Percentiles rank a stretch among this genome's conserved stretches.
phyloP scores from a whole-genome alignment of 2,113 vertebrate species.

The Paraplagusia blochii region DNA sequence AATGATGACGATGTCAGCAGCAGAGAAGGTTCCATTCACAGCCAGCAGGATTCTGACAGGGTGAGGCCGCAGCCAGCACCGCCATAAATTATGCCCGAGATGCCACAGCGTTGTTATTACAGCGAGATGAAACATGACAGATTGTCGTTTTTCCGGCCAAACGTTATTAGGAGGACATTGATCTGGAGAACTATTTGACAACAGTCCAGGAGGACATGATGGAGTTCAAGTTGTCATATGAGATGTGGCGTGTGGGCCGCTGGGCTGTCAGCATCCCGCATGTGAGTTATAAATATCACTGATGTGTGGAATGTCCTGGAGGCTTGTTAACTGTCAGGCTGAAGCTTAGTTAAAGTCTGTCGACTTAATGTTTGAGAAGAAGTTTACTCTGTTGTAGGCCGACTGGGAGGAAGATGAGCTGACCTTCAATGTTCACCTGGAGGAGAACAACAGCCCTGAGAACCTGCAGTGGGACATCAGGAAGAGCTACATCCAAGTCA shows the following conservation, averaged over 20 bases:
- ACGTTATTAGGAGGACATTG: slow-evolving; percentile 61
- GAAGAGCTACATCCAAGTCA: slow-evolving; percentile 67
- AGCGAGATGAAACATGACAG: slow-evolving; percentile 13
- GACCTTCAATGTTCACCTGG: slow-evolving; percentile 71
- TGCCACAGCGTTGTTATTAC: background rate
- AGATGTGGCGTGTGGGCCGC: slow-evolving; percentile 75
- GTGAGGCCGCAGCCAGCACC: slow-evolving; percentile 42
- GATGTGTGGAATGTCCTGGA: slow-evolving; percentile 27
- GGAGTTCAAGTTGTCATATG: slow-evolving; percentile 75
- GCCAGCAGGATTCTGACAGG: slow-evolving; percentile 51
- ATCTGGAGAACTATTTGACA: slow-evolving; percentile 56
- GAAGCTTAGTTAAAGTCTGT: slow-evolving; percentile 33
- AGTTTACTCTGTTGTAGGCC: slow-evolving; percentile 47
- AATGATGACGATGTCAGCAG: slow-evolving; percentile 34
- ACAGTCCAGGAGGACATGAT: slow-evolving; percentile 71
- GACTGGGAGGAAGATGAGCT: slow-evolving; percentile 57
- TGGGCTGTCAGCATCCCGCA: slow-evolving; percentile 72
- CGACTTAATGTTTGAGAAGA: slow-evolving; percentile 30
- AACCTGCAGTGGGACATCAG: slow-evolving; percentile 75
- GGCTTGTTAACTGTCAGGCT: slow-evolving; percentile 28
- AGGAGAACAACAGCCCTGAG: slow-evolving; percentile 69
- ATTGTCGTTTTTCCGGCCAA: slow-evolving; percentile 24
- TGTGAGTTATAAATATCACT: slow-evolving; percentile 64
- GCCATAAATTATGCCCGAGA: background rate
- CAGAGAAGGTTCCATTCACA: slow-evolving; percentile 44